Percentiles rank a stretch among this genome's conserved stretches.
phyloP scores from a whole-genome alignment of 2,797 vertebrate genomes.

The Lepilemur septentrionalis region DNA sequence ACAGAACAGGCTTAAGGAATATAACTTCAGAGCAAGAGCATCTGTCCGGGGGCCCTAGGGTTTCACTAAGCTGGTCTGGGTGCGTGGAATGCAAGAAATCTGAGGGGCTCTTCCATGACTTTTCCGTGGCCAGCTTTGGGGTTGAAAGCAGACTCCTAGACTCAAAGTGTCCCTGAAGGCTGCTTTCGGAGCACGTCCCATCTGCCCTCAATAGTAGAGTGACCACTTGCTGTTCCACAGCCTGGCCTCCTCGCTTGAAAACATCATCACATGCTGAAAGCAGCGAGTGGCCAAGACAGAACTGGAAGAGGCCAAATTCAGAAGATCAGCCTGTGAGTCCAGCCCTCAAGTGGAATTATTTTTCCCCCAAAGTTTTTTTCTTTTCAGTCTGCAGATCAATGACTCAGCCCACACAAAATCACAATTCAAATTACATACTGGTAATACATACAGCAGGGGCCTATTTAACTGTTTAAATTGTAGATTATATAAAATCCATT shows the following conservation, averaged over 20 bases:
- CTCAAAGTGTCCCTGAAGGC: background rate
- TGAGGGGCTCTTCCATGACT: background rate
- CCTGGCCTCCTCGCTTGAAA: background rate
- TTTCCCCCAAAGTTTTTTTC: background rate
- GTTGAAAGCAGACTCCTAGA: background rate
- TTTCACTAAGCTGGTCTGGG: background rate
- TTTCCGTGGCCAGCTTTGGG: background rate
- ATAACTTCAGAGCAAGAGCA: background rate
- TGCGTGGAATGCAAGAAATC: background rate
- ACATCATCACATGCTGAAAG: background rate
- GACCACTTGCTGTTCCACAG: background rate
- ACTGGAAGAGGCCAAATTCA: background rate
- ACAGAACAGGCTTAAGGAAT: background rate
- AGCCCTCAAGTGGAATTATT: background rate
- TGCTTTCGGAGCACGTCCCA: accelerated
- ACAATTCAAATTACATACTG: background rate
- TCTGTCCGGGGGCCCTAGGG: background rate
- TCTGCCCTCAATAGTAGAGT: background rate
- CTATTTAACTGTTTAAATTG: background rate
- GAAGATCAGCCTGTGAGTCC: background rate
- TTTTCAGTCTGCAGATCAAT: background rate
- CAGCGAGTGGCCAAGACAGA: background rate
- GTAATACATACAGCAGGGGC: background rate
- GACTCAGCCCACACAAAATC: background rate
- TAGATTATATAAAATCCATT: background rate